Conservation (phyloP, 2,888 invertebrate genomes). For the Mythimna albipuncta region DNA sequence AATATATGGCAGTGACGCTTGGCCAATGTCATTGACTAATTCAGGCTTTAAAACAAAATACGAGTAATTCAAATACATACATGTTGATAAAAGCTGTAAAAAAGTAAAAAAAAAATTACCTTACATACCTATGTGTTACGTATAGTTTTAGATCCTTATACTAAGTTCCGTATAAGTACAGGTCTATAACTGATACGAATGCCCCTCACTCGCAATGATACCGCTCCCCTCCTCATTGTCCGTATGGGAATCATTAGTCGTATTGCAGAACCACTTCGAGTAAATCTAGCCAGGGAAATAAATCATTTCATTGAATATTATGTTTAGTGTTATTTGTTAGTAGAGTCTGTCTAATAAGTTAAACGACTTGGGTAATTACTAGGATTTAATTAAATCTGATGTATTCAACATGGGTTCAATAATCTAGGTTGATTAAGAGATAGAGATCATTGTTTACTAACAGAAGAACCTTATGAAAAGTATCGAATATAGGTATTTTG, state of each 20-base stretch:
- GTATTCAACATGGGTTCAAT: no score
- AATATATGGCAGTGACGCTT: not conserved
- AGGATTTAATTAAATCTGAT: no score
- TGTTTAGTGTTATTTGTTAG: not conserved
- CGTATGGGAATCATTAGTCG: slow-evolving; percentile 51
- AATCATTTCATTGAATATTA: slow-evolving; percentile 21
- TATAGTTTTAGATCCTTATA: not conserved
- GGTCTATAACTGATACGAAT: slow-evolving; percentile 7
- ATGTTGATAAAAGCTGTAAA: not conserved
- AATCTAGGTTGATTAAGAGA: no score
- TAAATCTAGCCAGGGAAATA: slow-evolving; percentile 17
- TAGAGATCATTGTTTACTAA: no score
- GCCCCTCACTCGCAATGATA: slow-evolving; percentile 36
- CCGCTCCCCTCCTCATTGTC: slow-evolving; percentile 42
- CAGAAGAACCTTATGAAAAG: no score
- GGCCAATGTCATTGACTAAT: not conserved
- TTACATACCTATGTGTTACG: no score
- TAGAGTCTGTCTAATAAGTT: no score
- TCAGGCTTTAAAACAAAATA: not conserved
- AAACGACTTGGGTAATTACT: no score
- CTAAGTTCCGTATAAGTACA: not conserved
- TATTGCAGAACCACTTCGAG: slow-evolving; percentile 34
- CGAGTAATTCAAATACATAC: not conserved
- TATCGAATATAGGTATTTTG: no score
- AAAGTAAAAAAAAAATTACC: no score